Evolutionary conservation across 2,113 vertebrate species (phyloP).

Genomic region (Tetraodon nigroviridis): DNA sequence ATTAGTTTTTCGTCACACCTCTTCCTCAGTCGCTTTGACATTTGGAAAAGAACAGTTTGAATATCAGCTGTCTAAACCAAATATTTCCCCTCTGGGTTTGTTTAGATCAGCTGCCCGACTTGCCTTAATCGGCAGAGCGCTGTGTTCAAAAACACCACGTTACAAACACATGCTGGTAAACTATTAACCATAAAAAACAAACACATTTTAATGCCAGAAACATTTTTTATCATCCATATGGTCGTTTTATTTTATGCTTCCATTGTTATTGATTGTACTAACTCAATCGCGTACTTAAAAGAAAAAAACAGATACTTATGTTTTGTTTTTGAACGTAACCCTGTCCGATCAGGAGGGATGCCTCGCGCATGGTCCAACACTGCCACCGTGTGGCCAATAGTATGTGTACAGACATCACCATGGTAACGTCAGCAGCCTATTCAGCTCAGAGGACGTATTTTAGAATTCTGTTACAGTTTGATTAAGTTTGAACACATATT

Average conservation of each 20-base stretch:
- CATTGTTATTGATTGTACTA: no score
- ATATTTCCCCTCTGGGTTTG: slow-evolving; percentile 11
- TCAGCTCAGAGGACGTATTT: no score
- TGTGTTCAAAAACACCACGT: slow-evolving; percentile 28
- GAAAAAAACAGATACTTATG: not conserved
- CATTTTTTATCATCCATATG: no score
- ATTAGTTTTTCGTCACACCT: slow-evolving; percentile 41
- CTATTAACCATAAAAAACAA: not conserved
- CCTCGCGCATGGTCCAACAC: slow-evolving; percentile 8
- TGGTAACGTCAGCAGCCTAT: no score
- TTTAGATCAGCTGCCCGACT: slow-evolving; percentile 27
- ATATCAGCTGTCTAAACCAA: not conserved
- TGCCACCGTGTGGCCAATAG: slow-evolving; percentile 17
- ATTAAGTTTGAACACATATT: no score
- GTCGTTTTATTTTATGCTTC: no score
- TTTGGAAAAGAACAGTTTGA: slow-evolving; percentile 8
- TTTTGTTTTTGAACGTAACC: slow-evolving; percentile 43
- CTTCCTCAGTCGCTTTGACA: slow-evolving; percentile 45
- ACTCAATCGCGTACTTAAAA: no score
- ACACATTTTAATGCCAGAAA: not conserved
- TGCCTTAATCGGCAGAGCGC: not conserved
- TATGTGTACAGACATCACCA: not conserved
- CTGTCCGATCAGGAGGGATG: not conserved
- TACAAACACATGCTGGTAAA: not conserved
- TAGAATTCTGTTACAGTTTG: no score